Evolutionary conservation across 23 tunicate species (phyloP).

Genomic region (Halocynthia roretzi): DNA sequence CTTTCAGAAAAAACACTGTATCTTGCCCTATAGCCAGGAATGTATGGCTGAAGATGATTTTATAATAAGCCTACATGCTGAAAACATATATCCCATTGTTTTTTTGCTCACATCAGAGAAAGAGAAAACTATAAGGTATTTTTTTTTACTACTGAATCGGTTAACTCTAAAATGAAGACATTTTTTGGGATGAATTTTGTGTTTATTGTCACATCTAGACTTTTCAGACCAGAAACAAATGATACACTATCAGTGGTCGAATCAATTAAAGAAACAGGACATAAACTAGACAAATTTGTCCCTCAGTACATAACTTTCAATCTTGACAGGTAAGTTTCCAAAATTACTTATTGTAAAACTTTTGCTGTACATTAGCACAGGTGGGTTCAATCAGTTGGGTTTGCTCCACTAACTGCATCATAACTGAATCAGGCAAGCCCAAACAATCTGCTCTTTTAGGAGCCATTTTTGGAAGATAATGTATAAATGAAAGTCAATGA

Average conservation of each 20-base stretch:
- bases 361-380: too few species aligned
- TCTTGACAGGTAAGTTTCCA: constrained; percentile 10
- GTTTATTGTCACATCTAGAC: not conserved
- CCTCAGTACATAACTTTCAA: constrained; percentile 18
- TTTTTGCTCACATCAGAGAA: constrained; percentile 13
- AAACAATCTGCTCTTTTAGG: too few species aligned
- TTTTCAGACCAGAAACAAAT: constrained; percentile 3
- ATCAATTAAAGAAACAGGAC: not conserved
- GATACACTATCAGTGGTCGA: not conserved
- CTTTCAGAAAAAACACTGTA: constrained; percentile 12
- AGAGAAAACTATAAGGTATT: constrained; percentile 11
- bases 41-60: constrained; percentile 9
- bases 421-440: too few species aligned
- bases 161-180: not conserved
- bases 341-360: too few species aligned
- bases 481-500: too few species aligned
- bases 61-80: not conserved
- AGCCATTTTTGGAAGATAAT: too few species aligned
- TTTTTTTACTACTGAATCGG: not conserved
- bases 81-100: constrained; percentile 22
- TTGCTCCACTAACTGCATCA: too few species aligned
- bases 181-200: not conserved
- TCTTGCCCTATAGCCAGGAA: constrained; percentile 13
- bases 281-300: constrained; percentile 5
- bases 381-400: too few species aligned